Evolutionary conservation across 1,140 invertebrate species (phyloP), one percentile per base, ranked within the genome.

Genomic region (Philaenus spumarius): DNA sequence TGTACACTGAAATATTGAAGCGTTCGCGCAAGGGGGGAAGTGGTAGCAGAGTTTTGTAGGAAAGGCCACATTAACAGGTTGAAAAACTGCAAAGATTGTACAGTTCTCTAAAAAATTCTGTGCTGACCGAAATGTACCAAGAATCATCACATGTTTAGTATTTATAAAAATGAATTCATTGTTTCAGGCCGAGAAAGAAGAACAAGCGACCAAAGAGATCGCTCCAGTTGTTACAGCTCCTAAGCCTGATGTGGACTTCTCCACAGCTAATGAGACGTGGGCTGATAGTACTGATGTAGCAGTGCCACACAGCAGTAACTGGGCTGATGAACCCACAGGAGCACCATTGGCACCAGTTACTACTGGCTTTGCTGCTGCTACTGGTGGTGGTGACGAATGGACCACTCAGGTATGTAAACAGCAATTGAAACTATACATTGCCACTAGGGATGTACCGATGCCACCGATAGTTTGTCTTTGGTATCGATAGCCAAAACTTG

Each of bases 141-240:
- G 24, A 19, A 9, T 5, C 19, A 50, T 24, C 11, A 2, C 20
- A 47, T 56, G 48, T 15, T 20, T 42, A 35, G 14, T 20, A 20
- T 37, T 26, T 22, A 14, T 43, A 3, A 45, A 23, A 46, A 42
- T 55, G 59, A 47, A 60, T 22, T 56, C 58, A 37, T n/a, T n/a
- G n/a, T 53, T 61, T 47, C 52, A 85, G 80, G 90, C 89, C 69
- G 93, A 97, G 71, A 97, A 97, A 76, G 93, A 97, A 71, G 93
- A 96, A 75, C 89, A 90, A 71, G 86, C 87, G 19, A 87, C 86
- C 7, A 90, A 91, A 73, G 89, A 94, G 73, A 78, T 84, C 65
- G 78, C 82, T 43, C 67, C 71, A 43, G 70, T 73, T 15, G 64
- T 72, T 46, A 35, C 52, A 19, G 3, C 26, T 30, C 46, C 55